Evolutionary conservation across 1,140 invertebrate genomes (phyloP), one percentile per base, ranked within the genome.

Genomic region (Trissolcus basalis): DNA sequence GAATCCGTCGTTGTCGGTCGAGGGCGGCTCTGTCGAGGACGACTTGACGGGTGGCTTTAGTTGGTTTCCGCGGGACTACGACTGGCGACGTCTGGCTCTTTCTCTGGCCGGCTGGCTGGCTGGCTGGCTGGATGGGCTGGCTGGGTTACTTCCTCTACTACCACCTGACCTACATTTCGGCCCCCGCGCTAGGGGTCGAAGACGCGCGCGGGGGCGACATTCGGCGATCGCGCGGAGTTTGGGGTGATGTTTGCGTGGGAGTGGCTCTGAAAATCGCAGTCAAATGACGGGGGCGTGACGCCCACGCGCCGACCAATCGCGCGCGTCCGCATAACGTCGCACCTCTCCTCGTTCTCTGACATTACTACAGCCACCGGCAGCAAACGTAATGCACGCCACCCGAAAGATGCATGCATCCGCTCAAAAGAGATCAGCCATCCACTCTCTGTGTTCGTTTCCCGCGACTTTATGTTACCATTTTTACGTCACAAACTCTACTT

Each of bases 1-100:
- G 45, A 41, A 58, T 67, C 63, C 63, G 70, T 65, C 70, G 70
- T 63, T 67, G 61, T 73, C 36, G 56, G 70, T 70, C 79, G 64
- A 80, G 73, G 78, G 78, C 80, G 72, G 72, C 72, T 75, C 47
- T 69, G 41, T 75, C 72, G 64, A 76, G 79, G 80, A 78, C 64
- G 77, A 81, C 79, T 75, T 79, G 81, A 77, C 80, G 83, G 83
- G 78, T 82, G 83, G 82, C 83, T 81, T 84, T 81, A 74, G 85
- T 82, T 87, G 81, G 82, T 83, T 85, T 86, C 81, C 80, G 83
- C 82, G 82, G 84, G 85, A 87, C 86, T 87, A 85, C 81, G 78
- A 80, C 77, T 77, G 76, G 56, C 77, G 67, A 83, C 83, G 82
- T 74, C 70, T 74, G 69, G 63, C 74, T 75, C 60, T 79, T 74